Conservation (phyloP, 1,140 invertebrate species). For the Pachyrhynchus sulphureomaculatus region DNA sequence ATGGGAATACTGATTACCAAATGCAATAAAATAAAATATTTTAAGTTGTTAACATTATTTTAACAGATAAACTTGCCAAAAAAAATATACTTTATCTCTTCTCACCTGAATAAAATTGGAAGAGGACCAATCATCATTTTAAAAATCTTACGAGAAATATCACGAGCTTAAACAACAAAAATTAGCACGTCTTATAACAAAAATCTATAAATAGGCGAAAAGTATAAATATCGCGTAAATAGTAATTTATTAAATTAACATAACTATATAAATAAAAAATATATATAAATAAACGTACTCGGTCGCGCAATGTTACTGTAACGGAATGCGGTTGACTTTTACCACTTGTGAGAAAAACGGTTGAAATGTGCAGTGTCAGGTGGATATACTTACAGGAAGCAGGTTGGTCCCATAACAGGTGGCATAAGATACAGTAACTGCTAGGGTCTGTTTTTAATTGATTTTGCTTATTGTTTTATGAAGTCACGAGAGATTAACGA, state of each 20-base stretch:
- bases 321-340: slow-evolving; percentile 14
- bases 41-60: no score
- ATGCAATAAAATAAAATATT: no score
- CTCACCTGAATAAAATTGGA: slow-evolving; percentile 4
- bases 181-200: background rate
- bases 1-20: no score
- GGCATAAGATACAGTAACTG: background rate
- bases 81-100: background rate
- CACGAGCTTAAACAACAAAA: background rate
- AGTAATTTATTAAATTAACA: background rate
- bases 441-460: background rate
- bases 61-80: no score
- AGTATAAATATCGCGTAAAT: background rate
- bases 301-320: background rate
- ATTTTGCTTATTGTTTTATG: background rate
- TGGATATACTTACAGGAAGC: slow-evolving; percentile 7
- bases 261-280: background rate
- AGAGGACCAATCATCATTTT: background rate
- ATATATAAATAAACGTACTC: background rate
- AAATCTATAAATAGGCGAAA: background rate
- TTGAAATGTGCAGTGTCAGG: slow-evolving; percentile 10
- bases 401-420: slow-evolving; percentile 17
- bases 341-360: slow-evolving; percentile 11
- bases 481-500: no score
- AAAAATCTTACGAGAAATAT: no score